Evolutionary conservation across 2,888 invertebrate species (phyloP).

Genomic region (Nycteola revayana): DNA sequence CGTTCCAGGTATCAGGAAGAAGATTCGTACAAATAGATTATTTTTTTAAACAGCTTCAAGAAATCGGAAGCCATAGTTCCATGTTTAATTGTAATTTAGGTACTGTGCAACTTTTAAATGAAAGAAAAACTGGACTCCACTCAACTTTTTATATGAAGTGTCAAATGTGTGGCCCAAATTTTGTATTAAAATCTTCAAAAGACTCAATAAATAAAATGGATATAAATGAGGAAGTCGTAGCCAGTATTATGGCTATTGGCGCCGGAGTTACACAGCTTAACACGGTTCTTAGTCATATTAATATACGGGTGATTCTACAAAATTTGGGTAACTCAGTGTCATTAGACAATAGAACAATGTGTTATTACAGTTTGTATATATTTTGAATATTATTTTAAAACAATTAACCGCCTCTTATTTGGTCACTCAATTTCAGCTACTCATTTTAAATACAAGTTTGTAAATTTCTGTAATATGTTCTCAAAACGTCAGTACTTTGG

Average conservation of each 20-base stretch:
- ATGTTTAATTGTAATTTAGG: neutral
- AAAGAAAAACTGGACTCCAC: neutral
- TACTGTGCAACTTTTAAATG: neutral
- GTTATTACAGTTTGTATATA: too few species aligned
- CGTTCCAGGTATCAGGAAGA: neutral
- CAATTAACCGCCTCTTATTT: too few species aligned
- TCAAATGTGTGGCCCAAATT: neutral
- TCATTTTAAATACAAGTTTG: too few species aligned
- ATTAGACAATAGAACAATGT: too few species aligned
- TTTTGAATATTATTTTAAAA: too few species aligned
- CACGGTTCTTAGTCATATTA: neutral
- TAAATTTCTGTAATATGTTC: too few species aligned
- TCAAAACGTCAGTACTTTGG: too few species aligned
- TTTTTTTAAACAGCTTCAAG: too few species aligned
- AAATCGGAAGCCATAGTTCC: too few species aligned
- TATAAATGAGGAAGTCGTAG: constrained; percentile 1
- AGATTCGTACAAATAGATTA: neutral
- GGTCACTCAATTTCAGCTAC: too few species aligned
- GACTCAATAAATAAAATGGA: constrained; percentile 1
- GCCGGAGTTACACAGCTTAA: neutral
- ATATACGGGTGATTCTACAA: too few species aligned
- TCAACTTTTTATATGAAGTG: neutral
- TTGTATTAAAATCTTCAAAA: neutral
- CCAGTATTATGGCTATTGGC: constrained; percentile 3
- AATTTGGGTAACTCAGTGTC: too few species aligned